Evolutionary conservation across 2,888 invertebrate species (phyloP), one percentile per base, ranked within the genome.

Genomic region (Hedychridium roseum): DNA sequence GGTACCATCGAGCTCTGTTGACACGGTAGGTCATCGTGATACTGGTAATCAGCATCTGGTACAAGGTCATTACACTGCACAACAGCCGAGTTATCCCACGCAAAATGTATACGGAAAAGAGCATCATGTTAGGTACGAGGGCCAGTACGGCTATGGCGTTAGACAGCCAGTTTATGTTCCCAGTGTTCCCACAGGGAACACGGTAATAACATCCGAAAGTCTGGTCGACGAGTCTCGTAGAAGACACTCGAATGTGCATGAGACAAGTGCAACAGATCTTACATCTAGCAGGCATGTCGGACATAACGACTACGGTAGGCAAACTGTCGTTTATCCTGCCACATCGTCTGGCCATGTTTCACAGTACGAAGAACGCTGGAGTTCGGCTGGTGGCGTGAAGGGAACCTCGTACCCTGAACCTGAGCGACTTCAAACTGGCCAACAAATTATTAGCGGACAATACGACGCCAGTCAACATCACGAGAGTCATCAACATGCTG

Each of bases 321-420:
- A 40, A 2, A 31, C 31, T 6, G 30, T 3, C 1, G 11, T 15
- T 9, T 17, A 46, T 41, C 40, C 54, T 20, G 15, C 23, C 20
- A 32, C 20, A 30, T 34, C 53, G n/a, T n/a, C n/a, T 4, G 43
- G 50, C 1, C 50, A 42, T 11, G 30, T 36, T 0, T 37, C 32
- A n/a, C 59, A 46, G 3, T 60, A 67, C 12, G 60, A 62, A 28
- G 56, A 68, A 38, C 57, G 60, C 0, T 67, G 66, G 69, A 57
- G 56, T 42, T 36, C 57, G 3, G 47, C 64, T 4, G 53, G 60
- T 31, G 58, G 57, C 12, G 44, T 21, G 14, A 40, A 56, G 31
- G 43, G 51, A 41, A 6, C 38, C 38, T 2, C n/a, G n/a, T n/a
- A n/a, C n/a, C n/a, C n/a, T n/a, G n/a, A n/a, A n/a, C n/a, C n/a